Evolutionary conservation across 2,797 vertebrate genomes (phyloP).

Genomic region (Anguilla marmorata): DNA sequence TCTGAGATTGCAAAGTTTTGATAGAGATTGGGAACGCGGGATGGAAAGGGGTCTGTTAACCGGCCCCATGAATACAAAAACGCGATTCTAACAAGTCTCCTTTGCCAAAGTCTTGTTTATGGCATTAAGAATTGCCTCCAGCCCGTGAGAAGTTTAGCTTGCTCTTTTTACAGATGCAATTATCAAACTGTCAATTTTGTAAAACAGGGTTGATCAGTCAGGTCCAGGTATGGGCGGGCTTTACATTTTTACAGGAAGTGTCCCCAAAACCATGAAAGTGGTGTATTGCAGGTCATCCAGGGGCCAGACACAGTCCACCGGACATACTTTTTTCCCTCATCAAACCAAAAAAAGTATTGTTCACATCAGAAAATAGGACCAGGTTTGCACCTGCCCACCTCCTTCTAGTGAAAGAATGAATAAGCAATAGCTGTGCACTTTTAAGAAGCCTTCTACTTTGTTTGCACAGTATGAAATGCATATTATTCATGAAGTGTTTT

Average conservation of each 20-base stretch:
- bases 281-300: not conserved
- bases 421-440: too few species aligned
- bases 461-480: too few species aligned
- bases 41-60: not conserved
- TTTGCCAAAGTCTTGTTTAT: not conserved
- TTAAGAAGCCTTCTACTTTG: too few species aligned
- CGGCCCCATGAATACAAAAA: not conserved
- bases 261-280: not conserved
- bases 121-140: not conserved
- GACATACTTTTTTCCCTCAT: too few species aligned
- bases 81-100: not conserved
- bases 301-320: too few species aligned
- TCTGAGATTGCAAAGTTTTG: slow-evolving; percentile 52
- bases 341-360: too few species aligned
- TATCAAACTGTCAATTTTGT: not conserved
- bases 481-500: too few species aligned
- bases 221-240: not conserved
- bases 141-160: not conserved
- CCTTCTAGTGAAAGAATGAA: too few species aligned
- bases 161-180: not conserved
- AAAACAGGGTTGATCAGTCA: not conserved
- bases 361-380: too few species aligned
- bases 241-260: not conserved
- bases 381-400: too few species aligned
- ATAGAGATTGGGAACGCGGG: slow-evolving; percentile 38